Base-by-base conservation (phyloP, 2,888 invertebrate species). In the Theristus sp. region DNA sequence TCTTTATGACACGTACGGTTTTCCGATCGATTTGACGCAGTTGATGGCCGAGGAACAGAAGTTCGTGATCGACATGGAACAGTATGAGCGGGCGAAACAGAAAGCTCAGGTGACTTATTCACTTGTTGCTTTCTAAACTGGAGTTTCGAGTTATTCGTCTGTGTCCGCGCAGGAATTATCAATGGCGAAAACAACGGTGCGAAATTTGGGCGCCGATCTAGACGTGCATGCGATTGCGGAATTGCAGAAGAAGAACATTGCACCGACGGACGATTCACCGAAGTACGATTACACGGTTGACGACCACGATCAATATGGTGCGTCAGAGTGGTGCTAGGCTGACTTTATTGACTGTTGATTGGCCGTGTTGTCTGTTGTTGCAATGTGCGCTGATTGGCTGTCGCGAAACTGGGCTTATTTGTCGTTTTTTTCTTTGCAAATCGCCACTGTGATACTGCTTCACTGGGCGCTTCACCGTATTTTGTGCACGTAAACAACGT, bases 1-100 rank as follows among this genome's bases (percentile, higher is more conserved):
- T 62, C 79, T 98, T 61, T 98, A 99, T 76, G 98, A 98, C 73
- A 99, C 98, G 0, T 98, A 96, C 74, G 98, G 98, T 25, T 99
- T 99, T 74, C 98, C 98, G 0, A 83, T 96, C 60, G 98, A 99
- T 80, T 81, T 99, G 64, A 99, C 98, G 0, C 85, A 87, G 70
- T 79, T 99, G 38, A 99, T 99, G 94, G 87, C 87, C 57, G 98
- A 98, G 79, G 98, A 98, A 78, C 88, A 6, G 20, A 24, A 86
- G 0, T 79, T 98, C 3, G 75, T 77, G 60, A 85, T 99, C 65
- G 89, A 99, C 74, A 86, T 89, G 84, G 79, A 76, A 1, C 84
- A 80, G n/a, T 98, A 93, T 75, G 94, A 96, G 76, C 85, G 86
- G 13, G 54, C 52, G 13, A 52, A 25, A n/a, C 6, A 52, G n/a